phyloP scores from a whole-genome alignment of 2,888 invertebrate genomes.

The Lepidocyrtoides sp. region DNA sequence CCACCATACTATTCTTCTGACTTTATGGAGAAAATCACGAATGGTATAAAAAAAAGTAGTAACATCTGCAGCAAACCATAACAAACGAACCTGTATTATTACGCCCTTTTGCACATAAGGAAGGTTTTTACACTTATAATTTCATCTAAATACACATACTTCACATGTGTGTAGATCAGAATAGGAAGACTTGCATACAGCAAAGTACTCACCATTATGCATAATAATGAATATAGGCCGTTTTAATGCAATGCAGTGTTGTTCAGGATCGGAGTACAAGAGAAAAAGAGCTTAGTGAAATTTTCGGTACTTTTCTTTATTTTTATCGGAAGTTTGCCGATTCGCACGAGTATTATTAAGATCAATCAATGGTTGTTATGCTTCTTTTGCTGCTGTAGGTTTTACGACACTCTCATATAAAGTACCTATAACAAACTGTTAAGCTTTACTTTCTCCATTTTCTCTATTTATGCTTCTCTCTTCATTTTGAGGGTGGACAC shows the following conservation, averaged over 20 bases:
- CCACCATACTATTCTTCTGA: not conserved
- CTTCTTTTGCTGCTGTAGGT: conserved; percentile 48
- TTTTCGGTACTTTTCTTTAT: conserved; percentile 52
- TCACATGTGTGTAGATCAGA: not conserved
- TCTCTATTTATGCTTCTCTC: not conserved
- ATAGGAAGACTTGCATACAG: not conserved
- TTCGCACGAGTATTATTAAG: conserved; percentile 72
- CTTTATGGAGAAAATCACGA: conserved; percentile 55
- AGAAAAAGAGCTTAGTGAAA: conserved; percentile 10
- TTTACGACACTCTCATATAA: conserved; percentile 24
- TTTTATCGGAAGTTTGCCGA: conserved; percentile 69
- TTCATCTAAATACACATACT: not conserved
- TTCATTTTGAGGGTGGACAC: conserved; percentile 30
- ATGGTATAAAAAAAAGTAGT: conserved; percentile 32
- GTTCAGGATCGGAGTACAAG: not conserved
- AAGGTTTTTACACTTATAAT: not conserved
- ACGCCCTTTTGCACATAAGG: conserved; percentile 38
- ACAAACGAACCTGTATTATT: conserved; percentile 47
- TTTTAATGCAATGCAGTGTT: conserved; percentile 64
- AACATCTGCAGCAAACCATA: conserved; percentile 55
- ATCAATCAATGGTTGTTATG: conserved; percentile 74
- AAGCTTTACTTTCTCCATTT: not conserved
- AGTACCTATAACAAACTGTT: conserved; percentile 20
- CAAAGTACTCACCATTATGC: not conserved
- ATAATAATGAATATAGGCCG: conserved; percentile 16